Conservation (phyloP, 2,797 vertebrate species). For the Hylomyscus alleni region DNA sequence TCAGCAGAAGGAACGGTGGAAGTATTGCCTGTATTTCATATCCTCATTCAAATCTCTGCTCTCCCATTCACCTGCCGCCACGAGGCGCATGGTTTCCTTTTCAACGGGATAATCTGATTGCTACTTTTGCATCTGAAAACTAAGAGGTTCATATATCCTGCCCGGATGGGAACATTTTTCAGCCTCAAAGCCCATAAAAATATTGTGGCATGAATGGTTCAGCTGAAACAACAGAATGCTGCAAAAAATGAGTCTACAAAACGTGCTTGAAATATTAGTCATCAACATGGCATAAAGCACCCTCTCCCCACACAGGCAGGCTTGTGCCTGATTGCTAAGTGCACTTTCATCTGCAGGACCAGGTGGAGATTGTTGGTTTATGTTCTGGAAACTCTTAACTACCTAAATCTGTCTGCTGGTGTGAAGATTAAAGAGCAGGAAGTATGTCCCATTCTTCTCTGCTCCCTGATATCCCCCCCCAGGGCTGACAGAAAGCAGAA, state of each 20-base stretch:
- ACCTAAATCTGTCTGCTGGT: constrained; percentile 1
- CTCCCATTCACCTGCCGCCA: constrained; percentile 77
- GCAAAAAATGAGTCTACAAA: constrained; percentile 79
- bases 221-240: constrained; percentile 83
- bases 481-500: constrained; percentile 13
- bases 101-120: constrained; percentile 82
- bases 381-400: constrained; percentile 56
- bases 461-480: constrained; percentile 36
- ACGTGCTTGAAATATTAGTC: constrained; percentile 82
- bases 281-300: constrained; percentile 63
- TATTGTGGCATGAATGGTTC: constrained; percentile 79
- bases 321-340: constrained; percentile 40
- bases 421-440: constrained; percentile 52
- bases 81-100: constrained; percentile 78
- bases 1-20: constrained; percentile 70
- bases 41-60: constrained; percentile 81
- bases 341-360: constrained; percentile 26
- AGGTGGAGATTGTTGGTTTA: constrained; percentile 53
- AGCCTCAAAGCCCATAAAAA: constrained; percentile 83
- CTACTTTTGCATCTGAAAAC: constrained; percentile 82
- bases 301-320: constrained; percentile 45
- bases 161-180: constrained; percentile 79
- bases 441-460: background rate
- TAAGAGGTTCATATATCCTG: constrained; percentile 82
- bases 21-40: constrained; percentile 81